Base-by-base conservation (phyloP, 2,888 invertebrate species). In the Protodeltote pygarga region DNA sequence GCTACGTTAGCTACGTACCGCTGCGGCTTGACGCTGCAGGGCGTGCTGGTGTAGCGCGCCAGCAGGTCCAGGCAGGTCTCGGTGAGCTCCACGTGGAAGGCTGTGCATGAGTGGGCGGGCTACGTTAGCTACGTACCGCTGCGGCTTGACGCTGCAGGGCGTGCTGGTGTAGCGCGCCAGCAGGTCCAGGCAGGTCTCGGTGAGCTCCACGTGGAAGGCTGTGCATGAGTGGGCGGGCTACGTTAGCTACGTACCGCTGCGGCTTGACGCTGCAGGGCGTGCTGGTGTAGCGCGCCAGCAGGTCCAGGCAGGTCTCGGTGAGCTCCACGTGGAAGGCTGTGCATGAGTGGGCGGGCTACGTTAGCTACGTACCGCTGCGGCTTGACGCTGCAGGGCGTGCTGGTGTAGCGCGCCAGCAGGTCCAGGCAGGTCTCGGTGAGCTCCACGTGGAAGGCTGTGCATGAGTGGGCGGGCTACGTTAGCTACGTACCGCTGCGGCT, bases 351-450 rank as follows among this genome's bases (percentile, higher is more conserved):
- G n/a, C n/a, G n/a, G n/a, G n/a, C n/a, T n/a, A n/a, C n/a, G n/a
- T n/a, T n/a, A n/a, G n/a, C n/a, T n/a, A n/a, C n/a, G 25, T 11
- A 10, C 9, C 2, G 3, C 78, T 95, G 95, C 14, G 97, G 85
- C 65, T 81, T 81, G 70, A 85, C 83, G 77, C 78, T 79, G 81
- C 81, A 81, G 15, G 85, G 83, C 46, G 85, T 80, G 79, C 81
- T 76, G 65, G 86, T 74, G 81, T 86, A 86, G 3, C 86, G 73
- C 65, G 87, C 83, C 28, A 86, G 95, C 75, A 86, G 81, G 77
- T 85, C 98, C 53, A 97, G 95, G 84, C 97, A 98, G 10, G 98
- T 98, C 92, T 98, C 98, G 0, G 97, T 97, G 44, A 98, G 93
- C 85, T 98, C 98, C 66, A 95, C 94, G 85, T 98, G 98, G 87